Base-by-base conservation (phyloP, 2,113 vertebrate genomes). In the Triplophysa rosa region DNA sequence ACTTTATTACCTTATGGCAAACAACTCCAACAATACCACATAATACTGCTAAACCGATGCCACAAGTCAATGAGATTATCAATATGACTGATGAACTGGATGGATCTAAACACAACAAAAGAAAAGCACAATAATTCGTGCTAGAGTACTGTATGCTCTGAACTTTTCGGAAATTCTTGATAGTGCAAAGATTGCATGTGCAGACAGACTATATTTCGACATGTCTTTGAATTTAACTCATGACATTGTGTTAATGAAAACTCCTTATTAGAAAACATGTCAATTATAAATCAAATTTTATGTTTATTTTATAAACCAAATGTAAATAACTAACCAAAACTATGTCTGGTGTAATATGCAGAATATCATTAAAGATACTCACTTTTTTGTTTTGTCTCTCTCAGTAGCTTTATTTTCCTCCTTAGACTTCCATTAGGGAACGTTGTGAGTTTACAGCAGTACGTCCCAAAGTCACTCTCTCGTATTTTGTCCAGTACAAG, bases 401-500 rank as follows among this genome's bases (percentile, higher is more conserved):
- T 62, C 56, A 74, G 67, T n/a, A 84, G 56, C 1, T 24, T 49
- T 3, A 81, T 23, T 21, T 42, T 8, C 13, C 79, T 56, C 1
- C 21, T 14, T 64, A 84, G 74, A 21, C 63, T 74, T 10, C 82
- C 82, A 3, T 14, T 0, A 10, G 79, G 79, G 59, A 71, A 84
- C 1, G 82, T 68, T 16, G 63, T 58, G 21, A 84, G 19, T 68
- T 67, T 73, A 26, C 77, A 84, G 64, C 82, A 84, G 33, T 84
- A 84, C 1, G 19, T 61, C 21, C 45, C 75, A 14, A 78, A 78
- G 42, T 84, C 79, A 9, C n/a, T 19, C 13, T 81, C 63, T 77
- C 47, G 74, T 24, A 84, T 8, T n/a, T 26, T 59, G 2, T 24
- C 19, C 16, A 81, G 45, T 2, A 19, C 33, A 71, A 84, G 26